phyloP scores from a whole-genome alignment of 2,113 vertebrate species.

The Hydrolagus affinis region DNA sequence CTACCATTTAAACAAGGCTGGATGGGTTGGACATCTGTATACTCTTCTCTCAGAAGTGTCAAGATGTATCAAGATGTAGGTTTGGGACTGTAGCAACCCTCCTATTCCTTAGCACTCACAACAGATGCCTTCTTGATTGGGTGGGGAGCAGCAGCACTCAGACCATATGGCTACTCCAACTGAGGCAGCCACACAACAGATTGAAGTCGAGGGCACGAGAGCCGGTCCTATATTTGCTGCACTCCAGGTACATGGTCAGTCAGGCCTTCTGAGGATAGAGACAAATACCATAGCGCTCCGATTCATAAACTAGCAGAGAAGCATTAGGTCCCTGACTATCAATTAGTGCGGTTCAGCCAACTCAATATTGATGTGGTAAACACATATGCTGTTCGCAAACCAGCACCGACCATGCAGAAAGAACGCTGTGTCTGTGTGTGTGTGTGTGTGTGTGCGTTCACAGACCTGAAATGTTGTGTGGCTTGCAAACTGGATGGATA shows the following conservation, averaged over 20 bases:
- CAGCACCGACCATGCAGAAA: neutral
- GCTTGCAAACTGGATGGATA: no score
- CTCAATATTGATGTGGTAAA: neutral
- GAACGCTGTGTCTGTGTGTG: neutral
- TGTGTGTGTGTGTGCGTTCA: neutral
- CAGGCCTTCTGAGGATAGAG: neutral
- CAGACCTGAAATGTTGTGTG: no score
- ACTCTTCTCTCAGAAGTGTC: neutral
- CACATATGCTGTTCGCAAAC: neutral
- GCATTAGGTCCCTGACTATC: neutral
- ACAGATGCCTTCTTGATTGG: neutral
- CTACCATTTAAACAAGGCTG: no score
- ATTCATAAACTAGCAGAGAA: neutral
- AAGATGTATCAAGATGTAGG: neutral
- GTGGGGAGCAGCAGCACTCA: neutral
- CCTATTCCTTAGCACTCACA: neutral
- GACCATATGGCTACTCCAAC: neutral
- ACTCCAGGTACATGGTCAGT: neutral
- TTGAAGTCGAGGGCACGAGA: neutral
- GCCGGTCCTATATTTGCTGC: neutral
- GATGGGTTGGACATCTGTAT: neutral
- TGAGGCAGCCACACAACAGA: neutral
- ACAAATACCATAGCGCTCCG: neutral
- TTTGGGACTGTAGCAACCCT: neutral
- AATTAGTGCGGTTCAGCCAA: neutral